phyloP scores from a whole-genome alignment of 2,797 vertebrate genomes.

The Ceryle rudis region DNA sequence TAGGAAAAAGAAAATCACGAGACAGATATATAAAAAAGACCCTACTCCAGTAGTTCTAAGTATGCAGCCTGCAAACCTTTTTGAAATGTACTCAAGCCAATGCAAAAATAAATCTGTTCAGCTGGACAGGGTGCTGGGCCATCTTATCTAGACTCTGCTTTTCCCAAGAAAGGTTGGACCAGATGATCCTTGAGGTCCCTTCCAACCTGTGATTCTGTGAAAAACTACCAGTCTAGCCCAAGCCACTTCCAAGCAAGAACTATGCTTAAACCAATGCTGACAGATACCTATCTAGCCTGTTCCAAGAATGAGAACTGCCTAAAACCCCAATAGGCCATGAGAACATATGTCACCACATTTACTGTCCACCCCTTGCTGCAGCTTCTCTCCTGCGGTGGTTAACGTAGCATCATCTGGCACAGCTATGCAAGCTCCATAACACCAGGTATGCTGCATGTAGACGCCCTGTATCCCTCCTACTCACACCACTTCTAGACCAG shows the following conservation, averaged over 20 bases:
- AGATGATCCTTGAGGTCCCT: background rate
- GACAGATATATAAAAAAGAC: background rate
- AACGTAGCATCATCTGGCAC: fast-evolving
- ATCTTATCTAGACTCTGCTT: background rate
- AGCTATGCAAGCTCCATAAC: background rate
- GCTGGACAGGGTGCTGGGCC: too few species aligned
- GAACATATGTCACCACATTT: fast-evolving
- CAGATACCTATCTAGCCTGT: background rate
- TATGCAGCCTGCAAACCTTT: fast-evolving
- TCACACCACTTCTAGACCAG: fast-evolving
- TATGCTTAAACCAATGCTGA: background rate
- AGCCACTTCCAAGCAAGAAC: background rate
- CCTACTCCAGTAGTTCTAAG: background rate
- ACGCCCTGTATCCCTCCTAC: fast-evolving
- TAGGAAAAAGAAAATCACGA: background rate
- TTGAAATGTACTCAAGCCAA: background rate
- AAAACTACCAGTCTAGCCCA: background rate
- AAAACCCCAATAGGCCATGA: fast-evolving
- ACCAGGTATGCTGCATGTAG: fast-evolving
- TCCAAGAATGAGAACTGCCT: background rate
- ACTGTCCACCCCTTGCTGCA: background rate
- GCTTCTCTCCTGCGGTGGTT: fast-evolving
- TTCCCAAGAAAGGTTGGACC: background rate
- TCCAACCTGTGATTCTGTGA: background rate
- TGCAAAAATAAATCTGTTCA: fast-evolving